Base-by-base conservation (phyloP, 2,113 vertebrate species). In the Tauraco erythrolophus region DNA sequence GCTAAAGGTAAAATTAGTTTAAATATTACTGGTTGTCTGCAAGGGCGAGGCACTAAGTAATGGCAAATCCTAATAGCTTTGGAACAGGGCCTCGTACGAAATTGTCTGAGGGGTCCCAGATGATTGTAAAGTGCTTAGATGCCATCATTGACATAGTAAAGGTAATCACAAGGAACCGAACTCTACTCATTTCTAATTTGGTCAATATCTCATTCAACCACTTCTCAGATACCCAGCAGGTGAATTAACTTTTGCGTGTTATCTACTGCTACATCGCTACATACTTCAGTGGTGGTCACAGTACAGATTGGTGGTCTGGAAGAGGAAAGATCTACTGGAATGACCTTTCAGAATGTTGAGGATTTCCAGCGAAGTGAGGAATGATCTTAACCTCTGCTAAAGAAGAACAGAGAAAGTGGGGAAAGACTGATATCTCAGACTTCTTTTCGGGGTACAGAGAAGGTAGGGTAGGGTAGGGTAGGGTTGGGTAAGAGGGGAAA, bases 121-220 rank as follows among this genome's bases (percentile, higher is more conserved):
- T 85, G 53, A 31, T 7, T 69, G 17, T 97, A 95, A 97, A 97
- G 95, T 96, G 96, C 91, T 97, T 95, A 19, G 5, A 79, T 87
- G 31, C 84, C 70, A 57, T 64, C 81, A 53, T 50, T 94, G 89
- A 77, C 93, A 89, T 75, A 71, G 53, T 43, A 71, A 75, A 89
- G 65, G 23, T 78, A 45, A 43, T 51, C 41, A 71, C 60, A 62
- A 70, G 54, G 71, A 81, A 30, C 4, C n/a, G 15, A 23, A n/a
- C 18, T 91, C 88, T n/a, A 39, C 43, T 56, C 5, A 8, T 33
- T 41, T 74, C 93, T 95, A 65, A 58, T 66, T 86, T 46, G n/a
- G 22, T 89, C 80, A 51, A 15, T 61, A 84, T 50, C 57, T 39
- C 45, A 35, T 57, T 58, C 23, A 80, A 6, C 35, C 45, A 25